Base-by-base conservation (phyloP, 2,113 vertebrate species). In the Pelecanoides urinatrix region DNA sequence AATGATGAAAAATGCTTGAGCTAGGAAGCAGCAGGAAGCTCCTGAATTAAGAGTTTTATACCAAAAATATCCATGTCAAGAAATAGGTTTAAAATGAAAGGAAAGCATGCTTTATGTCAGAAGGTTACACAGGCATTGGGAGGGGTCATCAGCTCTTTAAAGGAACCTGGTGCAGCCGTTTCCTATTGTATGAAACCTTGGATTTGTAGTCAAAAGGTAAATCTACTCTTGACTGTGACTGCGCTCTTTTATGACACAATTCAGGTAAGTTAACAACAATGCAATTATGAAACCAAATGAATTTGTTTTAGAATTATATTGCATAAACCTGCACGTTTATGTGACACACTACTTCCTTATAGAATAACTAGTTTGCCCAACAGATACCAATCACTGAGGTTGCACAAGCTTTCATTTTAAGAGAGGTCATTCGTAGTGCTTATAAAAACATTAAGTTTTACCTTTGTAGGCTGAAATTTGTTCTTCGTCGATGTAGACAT, bases 1-100 rank as follows among this genome's bases (percentile, higher is more conserved):
- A 38, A 45, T 16, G 70, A 59, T 91, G 91, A 90, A 73, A 87
- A 40, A 30, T 59, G 59, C 81, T 88, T 11, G 23, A 92, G 76
- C 59, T 47, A n/a, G 44, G 50, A 79, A 94, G 91, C 77, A 77
- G 80, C 84, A 85, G 92, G 92, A 90, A 91, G 87, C 66, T 93
- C 58, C 58, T 18, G 45, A 74, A 91, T 91, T 88, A 59, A 88
- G 76, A 73, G 58, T 56, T 92, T 88, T 55, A 30, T 50, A 76
- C 70, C 89, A 79, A 87, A 87, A 87, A 45, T 42, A 68, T 25
- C 77, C 61, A 26, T 79, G 74, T 68, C 70, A 85, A 90, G 91
- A 58, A 87, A 79, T 34, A 25, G 2, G 4, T 91, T 92, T 78
- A 15, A 92, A 92, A 89, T 61, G 65, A 74, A 61, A 87, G 44